Base-by-base conservation (phyloP, 2,113 vertebrate species). In the Nothocercus julius region DNA sequence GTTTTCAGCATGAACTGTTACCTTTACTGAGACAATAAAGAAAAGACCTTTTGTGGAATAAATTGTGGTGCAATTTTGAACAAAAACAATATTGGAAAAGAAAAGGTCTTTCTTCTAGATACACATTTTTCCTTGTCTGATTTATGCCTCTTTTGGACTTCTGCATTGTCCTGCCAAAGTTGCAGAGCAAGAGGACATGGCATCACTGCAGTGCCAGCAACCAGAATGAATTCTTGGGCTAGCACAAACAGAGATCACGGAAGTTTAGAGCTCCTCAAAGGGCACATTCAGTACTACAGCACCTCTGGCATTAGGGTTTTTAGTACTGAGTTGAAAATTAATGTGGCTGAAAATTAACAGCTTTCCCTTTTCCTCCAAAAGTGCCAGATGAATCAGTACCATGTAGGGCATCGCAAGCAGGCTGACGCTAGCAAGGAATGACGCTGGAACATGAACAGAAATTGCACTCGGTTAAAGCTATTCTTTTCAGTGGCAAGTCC, bases 351-450 rank as follows among this genome's bases (percentile, higher is more conserved):
- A 78, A 81, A 75, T 38, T 19, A 79, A 47, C 67, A 75, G 73
- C 58, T 36, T 83, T 78, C 21, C 51, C 20, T 77, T 11, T 24
- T 85, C 30, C 13, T 36, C 5, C 3, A 14, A 19, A 56, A 58
- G 54, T 32, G 85, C n/a, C 64, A 78, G 69, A 40, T 81, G 59
- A 36, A 1, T 85, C 6, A 1, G 70, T 72, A 85, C 75, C 47
- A 67, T 59, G 49, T 49, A n/a, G 2, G 4, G 62, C 56, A 51
- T 72, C 81, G 54, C 75, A 72, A 90, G 77, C 72, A 77, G 34
- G 74, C 81, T 92, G 51, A 86, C n/a, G 93, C 69, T 89, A 89
- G 70, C 53, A 61, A 82, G 53, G 90, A 82, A 73, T 87, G 87
- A 59, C 76, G 27, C 34, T 85, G 75, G 42, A 76, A 82, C 21